Conservation (phyloP, 1,140 invertebrate genomes). For the Pseudoatta argentina region DNA sequence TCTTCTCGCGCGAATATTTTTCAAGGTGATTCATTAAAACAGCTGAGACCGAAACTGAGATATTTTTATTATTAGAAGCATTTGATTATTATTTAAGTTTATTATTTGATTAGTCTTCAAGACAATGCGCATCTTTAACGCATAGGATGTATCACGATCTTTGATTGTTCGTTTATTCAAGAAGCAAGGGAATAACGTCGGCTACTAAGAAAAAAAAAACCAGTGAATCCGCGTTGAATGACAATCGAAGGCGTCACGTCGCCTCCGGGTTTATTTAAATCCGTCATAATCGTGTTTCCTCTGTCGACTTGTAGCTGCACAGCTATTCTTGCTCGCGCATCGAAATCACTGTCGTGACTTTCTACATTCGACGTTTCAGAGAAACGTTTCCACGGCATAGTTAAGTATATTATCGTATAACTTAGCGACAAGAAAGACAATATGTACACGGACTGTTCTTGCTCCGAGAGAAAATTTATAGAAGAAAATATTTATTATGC, state of each 20-base stretch:
- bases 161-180: conserved; percentile 32
- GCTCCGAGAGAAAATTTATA: conserved; percentile 7
- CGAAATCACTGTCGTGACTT: conserved; percentile 48
- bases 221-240: conserved; percentile 1
- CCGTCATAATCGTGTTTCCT: background rate
- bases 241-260: conserved; percentile 15
- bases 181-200: conserved; percentile 7
- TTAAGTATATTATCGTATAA: background rate
- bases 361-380: conserved; percentile 26
- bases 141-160: background rate
- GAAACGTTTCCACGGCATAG: conserved; percentile 10
- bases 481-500: conserved; percentile 17
- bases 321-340: conserved; percentile 39
- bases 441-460: background rate
- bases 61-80: background rate
- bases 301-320: background rate
- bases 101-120: background rate
- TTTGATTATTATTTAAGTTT: background rate
- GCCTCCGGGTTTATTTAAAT: conserved; percentile 12
- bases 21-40: background rate
- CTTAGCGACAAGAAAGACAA: conserved; percentile 18
- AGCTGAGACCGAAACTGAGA: background rate
- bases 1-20: background rate
- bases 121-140: background rate
- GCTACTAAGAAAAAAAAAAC: background rate